Percentiles rank a stretch among this genome's conserved stretches.
phyloP scores from a whole-genome alignment of 2,797 vertebrate species.

The Myotis daubentonii region DNA sequence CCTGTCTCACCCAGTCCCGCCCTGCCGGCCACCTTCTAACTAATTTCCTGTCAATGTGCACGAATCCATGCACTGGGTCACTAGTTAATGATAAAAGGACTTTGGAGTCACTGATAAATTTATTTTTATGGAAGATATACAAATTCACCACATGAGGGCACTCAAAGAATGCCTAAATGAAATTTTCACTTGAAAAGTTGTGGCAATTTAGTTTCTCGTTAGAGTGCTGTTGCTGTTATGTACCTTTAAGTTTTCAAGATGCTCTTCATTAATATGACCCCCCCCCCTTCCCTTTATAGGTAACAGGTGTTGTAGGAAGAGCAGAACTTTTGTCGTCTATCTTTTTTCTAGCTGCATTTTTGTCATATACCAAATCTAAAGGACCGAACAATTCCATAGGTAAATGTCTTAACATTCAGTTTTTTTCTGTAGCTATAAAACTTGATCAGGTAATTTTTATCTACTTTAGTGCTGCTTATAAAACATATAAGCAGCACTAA shows the following conservation, averaged over 20 bases:
- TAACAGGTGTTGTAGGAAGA: slow-evolving; percentile 98
- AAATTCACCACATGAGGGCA: slow-evolving; percentile 80
- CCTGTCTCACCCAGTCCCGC: too few species aligned
- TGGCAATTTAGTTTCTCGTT: background rate
- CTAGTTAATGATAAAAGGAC: slow-evolving; percentile 8
- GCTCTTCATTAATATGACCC: slow-evolving; percentile 34
- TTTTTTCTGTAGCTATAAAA: slow-evolving; percentile 28
- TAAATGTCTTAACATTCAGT: slow-evolving; percentile 81
- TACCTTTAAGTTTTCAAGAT: background rate
- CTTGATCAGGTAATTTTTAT: background rate
- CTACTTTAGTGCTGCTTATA: background rate
- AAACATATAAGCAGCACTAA: too few species aligned
- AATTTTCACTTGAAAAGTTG: background rate
- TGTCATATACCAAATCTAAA: slow-evolving; percentile 97
- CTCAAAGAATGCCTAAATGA: slow-evolving; percentile 8
- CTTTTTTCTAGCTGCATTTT: slow-evolving; percentile 96
- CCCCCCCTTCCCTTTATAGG: slow-evolving; percentile 84
- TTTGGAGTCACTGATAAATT: slow-evolving; percentile 1
- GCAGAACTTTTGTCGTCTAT: slow-evolving; percentile 99
- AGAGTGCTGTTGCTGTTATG: background rate
- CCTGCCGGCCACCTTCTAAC: too few species aligned
- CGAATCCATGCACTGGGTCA: too few species aligned
- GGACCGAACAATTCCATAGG: slow-evolving; percentile 94
- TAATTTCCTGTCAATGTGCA: too few species aligned
- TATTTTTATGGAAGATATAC: background rate